Base-by-base conservation (phyloP, 2,113 vertebrate genomes). In the Oncorhynchus mykiss region DNA sequence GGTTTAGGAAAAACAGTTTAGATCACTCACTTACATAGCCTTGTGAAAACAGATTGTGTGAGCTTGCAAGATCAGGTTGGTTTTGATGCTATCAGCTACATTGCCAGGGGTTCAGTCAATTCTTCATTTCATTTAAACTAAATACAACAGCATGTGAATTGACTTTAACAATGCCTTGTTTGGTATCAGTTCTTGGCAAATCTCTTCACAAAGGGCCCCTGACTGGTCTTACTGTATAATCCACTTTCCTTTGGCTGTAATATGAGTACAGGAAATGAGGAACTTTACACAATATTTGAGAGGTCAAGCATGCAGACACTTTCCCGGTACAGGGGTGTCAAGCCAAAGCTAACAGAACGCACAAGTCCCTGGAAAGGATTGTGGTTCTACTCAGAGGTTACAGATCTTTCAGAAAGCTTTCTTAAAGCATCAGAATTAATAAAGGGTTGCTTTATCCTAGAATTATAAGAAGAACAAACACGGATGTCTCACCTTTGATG, bases 401-500 rank as follows among this genome's bases (percentile, higher is more conserved):
- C 70, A 34, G 20, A 18, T 48, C 59, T 39, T 62, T n/a, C 65
- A 22, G 49, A 76, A 64, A 24, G 34, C 3, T 70, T 18, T 25
- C 34, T 69, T 22, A 71, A 13, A 57, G 49, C 70, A 29, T 27
- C 2, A 51, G 24, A 18, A 39, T 71, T 39, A 24, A 34, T 62
- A 25, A 70, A 13, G 60, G 69, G 54, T 48, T 22, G 49, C 16
- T 65, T 22, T 24, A 5, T 66, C 14, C 66, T 31, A 31, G 66
- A 67, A 13, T 9, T 66, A 25, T 18, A 12, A 67, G 29, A 16
- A 27, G 3, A 34, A 70, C 39, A 49, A 9, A 20, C 18, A n/a
- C 18, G 7, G 27, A n/a, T 9, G 25, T 5, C 80, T 87, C 86
- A 97, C 96, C 95, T 94, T 90, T 94, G 78, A 97, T 95, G 87